A percentile compares a stretch with the other conserved stretches of the same genome.
Evolutionary conservation across 2,113 vertebrate species (phyloP).

Genomic region (Aegypius monachus): DNA sequence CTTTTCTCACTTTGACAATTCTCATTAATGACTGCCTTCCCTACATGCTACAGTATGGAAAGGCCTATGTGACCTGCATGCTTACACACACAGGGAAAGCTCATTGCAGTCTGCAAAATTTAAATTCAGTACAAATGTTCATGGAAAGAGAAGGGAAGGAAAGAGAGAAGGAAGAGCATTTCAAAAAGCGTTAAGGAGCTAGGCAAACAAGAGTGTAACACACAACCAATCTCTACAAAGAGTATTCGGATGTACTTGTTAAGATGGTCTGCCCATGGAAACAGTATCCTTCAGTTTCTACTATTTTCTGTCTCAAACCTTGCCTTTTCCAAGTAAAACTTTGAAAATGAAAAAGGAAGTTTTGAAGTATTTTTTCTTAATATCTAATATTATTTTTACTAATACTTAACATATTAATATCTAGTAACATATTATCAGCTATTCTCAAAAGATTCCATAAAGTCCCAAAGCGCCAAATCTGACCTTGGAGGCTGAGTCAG

Average conservation of each 20-base stretch:
- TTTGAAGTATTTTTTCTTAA: background rate
- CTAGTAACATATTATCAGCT: background rate
- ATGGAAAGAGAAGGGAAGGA: background rate
- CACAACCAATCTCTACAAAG: background rate
- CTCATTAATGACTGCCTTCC: constrained; percentile 33
- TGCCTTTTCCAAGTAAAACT: background rate
- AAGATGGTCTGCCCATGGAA: background rate
- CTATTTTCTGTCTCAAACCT: background rate
- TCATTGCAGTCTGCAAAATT: background rate
- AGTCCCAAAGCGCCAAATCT: background rate
- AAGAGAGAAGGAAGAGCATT: background rate
- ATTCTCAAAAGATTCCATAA: background rate
- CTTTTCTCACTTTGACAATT: constrained; percentile 37
- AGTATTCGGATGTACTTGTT: background rate
- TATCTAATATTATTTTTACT: background rate
- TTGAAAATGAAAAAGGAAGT: background rate
- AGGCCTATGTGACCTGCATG: background rate
- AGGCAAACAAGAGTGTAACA: background rate
- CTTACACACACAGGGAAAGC: background rate
- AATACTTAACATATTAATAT: background rate
- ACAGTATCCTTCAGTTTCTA: background rate
- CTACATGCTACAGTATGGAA: background rate
- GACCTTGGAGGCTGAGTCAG: background rate
- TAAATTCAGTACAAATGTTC: background rate
- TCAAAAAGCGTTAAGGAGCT: background rate